These are phyloP conservation scores for Tillus elongatus DNA, from an alignment of 2,888 invertebrate species.

Conservation along the genomic window DNA sequence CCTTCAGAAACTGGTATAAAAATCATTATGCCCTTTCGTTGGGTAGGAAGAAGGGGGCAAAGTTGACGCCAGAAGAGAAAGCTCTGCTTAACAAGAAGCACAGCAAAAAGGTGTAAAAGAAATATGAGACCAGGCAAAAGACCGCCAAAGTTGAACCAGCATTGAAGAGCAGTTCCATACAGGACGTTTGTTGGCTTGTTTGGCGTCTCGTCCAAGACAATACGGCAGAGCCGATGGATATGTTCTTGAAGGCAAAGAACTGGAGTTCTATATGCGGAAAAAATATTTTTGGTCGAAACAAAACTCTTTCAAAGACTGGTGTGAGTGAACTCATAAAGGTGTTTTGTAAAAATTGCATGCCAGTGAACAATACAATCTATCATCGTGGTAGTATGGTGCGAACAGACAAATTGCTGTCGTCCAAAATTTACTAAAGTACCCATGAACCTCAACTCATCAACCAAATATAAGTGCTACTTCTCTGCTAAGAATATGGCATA, in stretches of 20 bases:
- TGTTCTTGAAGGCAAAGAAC: constrained; percentile 97
- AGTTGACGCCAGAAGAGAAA: constrained; percentile 91
- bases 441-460: too few species aligned
- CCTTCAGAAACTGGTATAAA: constrained; percentile 99
- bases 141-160: constrained; percentile 88
- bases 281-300: too few species aligned
- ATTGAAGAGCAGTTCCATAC: constrained; percentile 96
- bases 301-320: too few species aligned
- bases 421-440: too few species aligned
- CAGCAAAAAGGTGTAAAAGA: constrained; percentile 88
- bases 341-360: too few species aligned
- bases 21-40: constrained; percentile 91
- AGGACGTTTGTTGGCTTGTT: constrained; percentile 89
- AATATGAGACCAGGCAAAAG: constrained; percentile 87
- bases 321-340: too few species aligned
- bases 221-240: constrained; percentile 97
- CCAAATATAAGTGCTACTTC: too few species aligned
- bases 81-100: constrained; percentile 74
- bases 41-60: constrained; percentile 94
- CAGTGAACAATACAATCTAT: too few species aligned
- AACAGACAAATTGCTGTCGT: too few species aligned
- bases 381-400: too few species aligned
- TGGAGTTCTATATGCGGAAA: constrained; percentile 98
- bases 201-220: constrained; percentile 96
- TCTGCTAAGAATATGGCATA: too few species aligned